Evolutionary conservation across 2,113 vertebrate genomes (phyloP), one percentile per base, ranked within the genome.

Genomic region (Callopanchax toddi): DNA sequence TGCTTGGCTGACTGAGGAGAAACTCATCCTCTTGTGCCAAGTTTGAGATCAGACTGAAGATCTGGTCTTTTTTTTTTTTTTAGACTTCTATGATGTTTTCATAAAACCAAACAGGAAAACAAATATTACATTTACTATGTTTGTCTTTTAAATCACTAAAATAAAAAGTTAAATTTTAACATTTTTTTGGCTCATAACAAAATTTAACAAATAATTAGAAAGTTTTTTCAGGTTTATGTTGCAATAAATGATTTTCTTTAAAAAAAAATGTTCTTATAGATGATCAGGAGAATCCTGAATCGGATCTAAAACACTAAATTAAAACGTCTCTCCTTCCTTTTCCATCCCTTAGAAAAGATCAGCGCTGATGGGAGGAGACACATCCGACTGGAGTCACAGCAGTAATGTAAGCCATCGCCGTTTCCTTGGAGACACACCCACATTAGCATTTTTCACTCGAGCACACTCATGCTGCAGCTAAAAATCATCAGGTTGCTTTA

Each of bases 1-100:
- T 67, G 20, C 25, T 48, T 12, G 29, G n/a, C 42, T 70, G 51
- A 56, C 29, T 25, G 36, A 61, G 36, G 36, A 67, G 29, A 51
- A 16, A 50, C 54, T 26, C 53, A 12, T 45, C 37, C n/a, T n/a
- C n/a, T n/a, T n/a, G 46, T 58, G 57, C 51, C 52, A 46, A 23
- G 22, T 32, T 18, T 32, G 10, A 51, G 10, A 32, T 51, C 17
- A 29, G 25, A 1, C 4, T 18, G n/a, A 51, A 10, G 8, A 5
- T 15, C 26, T 17, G 22, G 46, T 49, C 23, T 26, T 51, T 9
- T 51, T 12, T 11, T n/a, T n/a, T n/a, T n/a, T n/a, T n/a, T n/a
- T n/a, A n/a, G n/a, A n/a, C n/a, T n/a, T n/a, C n/a, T n/a, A n/a
- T n/a, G n/a, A n/a, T n/a, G n/a, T n/a, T n/a, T n/a, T n/a, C n/a